Evolutionary conservation across 1,140 invertebrate species (phyloP), one percentile per base, ranked within the genome.

Genomic region (Drosophila miranda): DNA sequence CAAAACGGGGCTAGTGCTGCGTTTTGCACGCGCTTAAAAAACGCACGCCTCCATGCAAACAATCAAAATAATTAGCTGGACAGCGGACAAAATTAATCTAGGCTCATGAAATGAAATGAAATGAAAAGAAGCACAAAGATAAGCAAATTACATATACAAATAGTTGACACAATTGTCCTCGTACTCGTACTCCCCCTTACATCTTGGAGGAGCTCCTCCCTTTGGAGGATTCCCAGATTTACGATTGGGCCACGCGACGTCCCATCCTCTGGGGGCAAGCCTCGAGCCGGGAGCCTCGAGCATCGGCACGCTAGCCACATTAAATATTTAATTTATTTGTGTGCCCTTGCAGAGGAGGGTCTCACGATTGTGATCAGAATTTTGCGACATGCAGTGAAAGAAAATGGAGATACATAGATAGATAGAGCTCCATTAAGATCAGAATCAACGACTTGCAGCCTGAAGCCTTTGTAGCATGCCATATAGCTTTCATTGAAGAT

Each of bases 11-110:
- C 30, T 34, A 34, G 30, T 71, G 61, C 30, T 71, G 69, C 68
- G 69, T 82, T 82, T 82, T 63, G 75, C 70, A 71, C 54, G 80
- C 71, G 79, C 75, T 78, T 62, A 54, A 38, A 51, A 60, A 72
- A 68, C 58, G 78, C 73, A 57, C 58, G 26, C 16, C 38, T 16
- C 30, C 30, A 30, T 30, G 30, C 30, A 30, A 30, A 52, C 54
- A 75, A 75, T 83, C 64, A 83, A 83, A 79, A 62, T 84, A 84
- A 84, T 84, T 79, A 84, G 48, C 52, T 48, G 46, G 54, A 70
- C 64, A 75, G 34, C 13, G 26, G 55, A 60, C 70, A 13, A 3
- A 13, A 80, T 80, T 78, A 78, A 71, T 73, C 48, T 51, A 66
- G 57, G 62, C 58, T 51, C 61, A 50, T 64, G 69, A 58, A 63